These are phyloP conservation scores for Orthosia gracilis DNA, from an alignment of 2,888 invertebrate species.

Conservation along the genomic window DNA sequence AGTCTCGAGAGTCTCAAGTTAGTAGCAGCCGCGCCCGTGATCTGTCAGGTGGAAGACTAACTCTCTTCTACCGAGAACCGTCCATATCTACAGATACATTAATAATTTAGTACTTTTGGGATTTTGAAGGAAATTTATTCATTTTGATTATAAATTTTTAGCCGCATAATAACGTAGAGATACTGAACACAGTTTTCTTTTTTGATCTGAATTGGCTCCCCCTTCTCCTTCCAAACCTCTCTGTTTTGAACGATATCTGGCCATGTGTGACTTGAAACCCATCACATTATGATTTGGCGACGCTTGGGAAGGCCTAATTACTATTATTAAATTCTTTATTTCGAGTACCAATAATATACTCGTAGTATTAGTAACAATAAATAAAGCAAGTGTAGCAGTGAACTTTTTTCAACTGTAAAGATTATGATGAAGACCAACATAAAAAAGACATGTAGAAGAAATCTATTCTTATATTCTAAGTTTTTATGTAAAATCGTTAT, in stretches of 20 bases:
- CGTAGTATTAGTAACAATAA: too few species aligned
- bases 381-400: too few species aligned
- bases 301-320: too few species aligned
- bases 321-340: too few species aligned
- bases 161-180: background rate
- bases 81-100: slow-evolving; percentile 27
- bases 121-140: background rate
- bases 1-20: slow-evolving; percentile 56
- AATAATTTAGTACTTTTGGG: slow-evolving; percentile 24
- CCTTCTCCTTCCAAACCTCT: background rate
- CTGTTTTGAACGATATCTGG: background rate
- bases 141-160: background rate
- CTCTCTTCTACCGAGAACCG: slow-evolving; percentile 30
- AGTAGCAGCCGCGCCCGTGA: slow-evolving; percentile 41
- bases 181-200: background rate
- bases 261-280: too few species aligned
- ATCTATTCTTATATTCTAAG: too few species aligned
- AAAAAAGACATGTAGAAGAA: too few species aligned
- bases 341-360: too few species aligned
- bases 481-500: background rate
- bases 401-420: background rate
- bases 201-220: background rate
- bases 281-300: too few species aligned
- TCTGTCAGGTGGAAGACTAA: slow-evolving; percentile 56
- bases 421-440: background rate